Conservation (phyloP, 2,888 invertebrate genomes). For the Peribatodes rhomboidaria region DNA sequence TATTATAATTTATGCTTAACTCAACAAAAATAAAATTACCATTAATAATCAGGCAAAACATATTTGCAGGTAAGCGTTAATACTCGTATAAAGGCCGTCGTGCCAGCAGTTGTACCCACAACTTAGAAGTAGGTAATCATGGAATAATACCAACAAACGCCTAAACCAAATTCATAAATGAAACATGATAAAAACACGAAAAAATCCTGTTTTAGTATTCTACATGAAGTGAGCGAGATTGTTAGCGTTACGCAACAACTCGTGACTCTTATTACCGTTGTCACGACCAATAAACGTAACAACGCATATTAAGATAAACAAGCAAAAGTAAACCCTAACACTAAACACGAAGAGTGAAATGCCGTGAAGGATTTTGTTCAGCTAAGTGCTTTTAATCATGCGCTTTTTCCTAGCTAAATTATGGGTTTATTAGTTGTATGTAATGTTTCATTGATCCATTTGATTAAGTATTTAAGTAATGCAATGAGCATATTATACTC, state of each 20-base stretch:
- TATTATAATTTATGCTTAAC: background rate
- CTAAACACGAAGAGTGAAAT: slow-evolving; percentile 53
- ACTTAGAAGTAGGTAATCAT: slow-evolving; percentile 34
- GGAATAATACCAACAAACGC: slow-evolving; percentile 47
- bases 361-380: slow-evolving; percentile 30
- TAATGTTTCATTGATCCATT: slow-evolving; percentile 54
- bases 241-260: slow-evolving; percentile 81
- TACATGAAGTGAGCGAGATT: slow-evolving; percentile 70
- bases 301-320: slow-evolving; percentile 57
- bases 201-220: slow-evolving; percentile 64
- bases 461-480: slow-evolving; percentile 39
- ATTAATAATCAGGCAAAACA: slow-evolving; percentile 3
- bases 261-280: slow-evolving; percentile 81
- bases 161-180: slow-evolving; percentile 48
- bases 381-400: slow-evolving; percentile 59
- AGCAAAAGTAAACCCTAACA: slow-evolving; percentile 58
- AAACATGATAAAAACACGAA: slow-evolving; percentile 44
- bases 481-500: background rate
- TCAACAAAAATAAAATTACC: slow-evolving; percentile 5
- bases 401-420: slow-evolving; percentile 72
- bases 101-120: slow-evolving; percentile 11
- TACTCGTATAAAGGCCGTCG: slow-evolving; percentile 13
- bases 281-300: slow-evolving; percentile 66
- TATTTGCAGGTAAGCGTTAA: slow-evolving; percentile 20
- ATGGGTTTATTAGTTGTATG: slow-evolving; percentile 55